Evolutionary conservation across 2,888 invertebrate species (phyloP), one percentile per base, ranked within the genome.

Genomic region (Osedax frankpressi): DNA sequence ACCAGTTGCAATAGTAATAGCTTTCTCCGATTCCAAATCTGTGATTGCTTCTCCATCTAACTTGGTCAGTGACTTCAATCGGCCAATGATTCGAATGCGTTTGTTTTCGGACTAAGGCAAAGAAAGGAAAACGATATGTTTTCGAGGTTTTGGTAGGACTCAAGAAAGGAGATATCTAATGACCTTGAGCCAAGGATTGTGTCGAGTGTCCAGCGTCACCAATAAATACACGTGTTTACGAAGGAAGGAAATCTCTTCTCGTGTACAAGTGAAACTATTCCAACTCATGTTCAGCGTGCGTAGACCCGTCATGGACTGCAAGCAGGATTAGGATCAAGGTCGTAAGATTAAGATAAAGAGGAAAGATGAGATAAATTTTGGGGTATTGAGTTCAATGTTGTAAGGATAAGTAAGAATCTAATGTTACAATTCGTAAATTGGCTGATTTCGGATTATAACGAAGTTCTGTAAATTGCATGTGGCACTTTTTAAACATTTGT

Each of bases 171-270:
- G 44, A 44, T 44, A 44, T 44, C 44, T 44, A 19, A 44, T 11
- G 19, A 82, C 83, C 81, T 83, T 84, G 65, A 81, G 81, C 82
- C 83, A 84, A 24, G 78, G 78, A 77, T 85, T 85, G 74, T 82
- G 79, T 29, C 81, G 73, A 6, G 83, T 76, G 75, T 84, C 82
- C 2, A 84, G 78, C 25, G 79, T 77, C 11, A 78, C 73, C 19
- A 85, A 76, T 30, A 77, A 76, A 1, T 81, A 79, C 44, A 79
- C 77, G 76, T 84, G 81, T 75, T 82, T 82, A 28, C 81, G 77
- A 63, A 85, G 73, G 29, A 82, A 79, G 3, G 82, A 81, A 67
- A 84, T 76, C 68, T 83, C 83, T 28, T 83, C 82, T 63, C 81
- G 76, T 0, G 82, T 80, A 76, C 81, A 81, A 14, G 76, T 75